Evolutionary conservation across 2,797 vertebrate species (phyloP).

Genomic region (Helarctos malayanus): DNA sequence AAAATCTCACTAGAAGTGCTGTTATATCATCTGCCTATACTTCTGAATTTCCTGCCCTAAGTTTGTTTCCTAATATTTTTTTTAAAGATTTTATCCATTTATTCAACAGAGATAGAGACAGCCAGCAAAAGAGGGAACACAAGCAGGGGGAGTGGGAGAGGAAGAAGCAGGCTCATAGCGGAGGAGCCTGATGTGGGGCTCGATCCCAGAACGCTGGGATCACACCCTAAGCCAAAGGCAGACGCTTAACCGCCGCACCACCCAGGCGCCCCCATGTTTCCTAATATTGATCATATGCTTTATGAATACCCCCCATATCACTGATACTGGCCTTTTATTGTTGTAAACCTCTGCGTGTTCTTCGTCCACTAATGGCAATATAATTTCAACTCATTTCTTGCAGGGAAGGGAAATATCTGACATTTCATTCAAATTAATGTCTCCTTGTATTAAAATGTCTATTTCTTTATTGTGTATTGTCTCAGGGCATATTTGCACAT

Average conservation of each 20-base stretch:
- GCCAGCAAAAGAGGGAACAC: too few relatives aligned
- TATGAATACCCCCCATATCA: background rate
- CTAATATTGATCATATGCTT: background rate
- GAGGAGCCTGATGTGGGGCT: too few relatives aligned
- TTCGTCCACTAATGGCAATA: background rate
- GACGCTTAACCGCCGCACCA: too few relatives aligned
- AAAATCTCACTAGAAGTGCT: background rate
- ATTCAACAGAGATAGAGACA: too few relatives aligned
- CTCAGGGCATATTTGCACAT: background rate
- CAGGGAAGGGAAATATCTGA: background rate
- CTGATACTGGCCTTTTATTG: slow-evolving; percentile 4
- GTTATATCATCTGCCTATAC: slow-evolving; percentile 60
- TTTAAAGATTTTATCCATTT: too few relatives aligned
- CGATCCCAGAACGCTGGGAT: too few relatives aligned
- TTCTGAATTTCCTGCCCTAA: slow-evolving; percentile 50
- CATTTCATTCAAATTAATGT: slow-evolving; percentile 23
- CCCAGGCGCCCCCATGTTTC: background rate
- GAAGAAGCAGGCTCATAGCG: too few relatives aligned
- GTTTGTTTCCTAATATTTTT: background rate
- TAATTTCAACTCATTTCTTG: background rate
- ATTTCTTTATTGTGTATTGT: background rate
- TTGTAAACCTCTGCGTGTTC: background rate
- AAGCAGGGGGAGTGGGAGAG: too few relatives aligned
- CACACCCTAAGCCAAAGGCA: too few relatives aligned
- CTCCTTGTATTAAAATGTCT: background rate